Conservation (phyloP, 2,888 invertebrate species). For the Apotomis turbidana region DNA sequence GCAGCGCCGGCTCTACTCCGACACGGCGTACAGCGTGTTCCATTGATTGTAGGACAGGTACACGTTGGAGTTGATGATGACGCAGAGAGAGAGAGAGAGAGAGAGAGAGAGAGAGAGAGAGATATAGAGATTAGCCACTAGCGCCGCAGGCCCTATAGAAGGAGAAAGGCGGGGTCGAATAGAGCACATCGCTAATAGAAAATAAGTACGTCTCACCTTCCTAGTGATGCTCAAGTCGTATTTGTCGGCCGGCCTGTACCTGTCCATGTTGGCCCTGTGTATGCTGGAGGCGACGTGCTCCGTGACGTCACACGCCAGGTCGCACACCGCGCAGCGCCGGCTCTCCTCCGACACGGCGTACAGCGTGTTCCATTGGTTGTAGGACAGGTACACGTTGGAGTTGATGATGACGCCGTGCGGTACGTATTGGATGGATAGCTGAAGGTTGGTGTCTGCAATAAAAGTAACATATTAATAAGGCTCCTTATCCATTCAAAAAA, state of each 20-base stretch:
- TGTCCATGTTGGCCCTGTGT: slow-evolving; percentile 44
- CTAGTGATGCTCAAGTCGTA: slow-evolving; percentile 56
- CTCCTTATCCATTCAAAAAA: no score
- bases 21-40: slow-evolving; percentile 46
- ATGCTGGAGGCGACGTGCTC: slow-evolving; percentile 41
- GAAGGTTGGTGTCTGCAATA: slow-evolving; percentile 29
- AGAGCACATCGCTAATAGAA: no score
- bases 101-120: no score
- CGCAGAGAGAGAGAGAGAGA: no score
- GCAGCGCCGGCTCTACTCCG: slow-evolving; percentile 41
- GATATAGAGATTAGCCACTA: no score
- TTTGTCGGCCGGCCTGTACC: slow-evolving; percentile 46
- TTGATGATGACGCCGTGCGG: slow-evolving; percentile 49
- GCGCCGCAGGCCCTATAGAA: no score
- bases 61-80: no score
- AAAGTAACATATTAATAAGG: not conserved
- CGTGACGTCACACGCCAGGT: not conserved
- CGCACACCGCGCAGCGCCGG: slow-evolving; percentile 47
- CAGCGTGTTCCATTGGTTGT: slow-evolving; percentile 49
- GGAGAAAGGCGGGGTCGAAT: no score
- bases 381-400: slow-evolving; percentile 44
- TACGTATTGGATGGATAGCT: slow-evolving; percentile 29
- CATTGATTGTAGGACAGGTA: slow-evolving; percentile 45
- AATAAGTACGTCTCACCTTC: slow-evolving; percentile 52
- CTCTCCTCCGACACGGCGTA: slow-evolving; percentile 14